Evolutionary conservation across 2,113 vertebrate genomes (phyloP).

Genomic region (Ondatra zibethicus): DNA sequence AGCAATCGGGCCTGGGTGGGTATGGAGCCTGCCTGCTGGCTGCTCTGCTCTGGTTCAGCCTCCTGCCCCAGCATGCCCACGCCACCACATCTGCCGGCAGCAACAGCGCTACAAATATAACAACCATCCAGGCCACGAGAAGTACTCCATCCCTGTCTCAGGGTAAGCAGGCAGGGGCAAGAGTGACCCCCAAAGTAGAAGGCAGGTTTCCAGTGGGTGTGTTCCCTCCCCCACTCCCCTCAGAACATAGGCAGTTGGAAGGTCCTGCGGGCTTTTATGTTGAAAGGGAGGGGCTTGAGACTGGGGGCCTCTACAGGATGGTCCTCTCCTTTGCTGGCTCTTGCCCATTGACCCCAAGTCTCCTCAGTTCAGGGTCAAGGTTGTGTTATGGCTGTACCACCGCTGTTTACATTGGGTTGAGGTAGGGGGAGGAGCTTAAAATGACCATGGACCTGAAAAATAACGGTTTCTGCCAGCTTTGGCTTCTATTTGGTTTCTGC

Average conservation of each 20-base stretch:
- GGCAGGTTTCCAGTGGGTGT: not conserved
- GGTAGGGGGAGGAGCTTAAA: no score
- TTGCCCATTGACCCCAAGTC: not conserved
- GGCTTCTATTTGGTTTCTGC: not conserved
- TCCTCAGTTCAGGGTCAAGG: not conserved
- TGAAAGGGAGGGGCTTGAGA: no score
- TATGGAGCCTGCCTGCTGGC: not conserved
- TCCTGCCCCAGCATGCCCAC: not conserved
- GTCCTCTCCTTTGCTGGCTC: not conserved
- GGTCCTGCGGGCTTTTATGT: not conserved
- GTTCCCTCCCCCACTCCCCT: not conserved
- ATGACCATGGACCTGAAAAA: not conserved
- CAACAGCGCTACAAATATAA: not conserved
- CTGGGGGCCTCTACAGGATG: accelerated
- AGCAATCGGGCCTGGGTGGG: not conserved
- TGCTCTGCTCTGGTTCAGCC: not conserved
- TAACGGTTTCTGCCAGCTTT: not conserved
- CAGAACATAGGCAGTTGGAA: not conserved
- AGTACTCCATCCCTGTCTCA: not conserved
- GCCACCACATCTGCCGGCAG: no score
- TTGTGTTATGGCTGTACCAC: no score
- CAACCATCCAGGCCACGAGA: not conserved
- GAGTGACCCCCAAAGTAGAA: not conserved
- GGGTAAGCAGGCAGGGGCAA: not conserved
- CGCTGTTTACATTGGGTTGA: not conserved